phyloP scores from a whole-genome alignment of 2,797 vertebrate species.

The Odontamblyopus rebecca region DNA sequence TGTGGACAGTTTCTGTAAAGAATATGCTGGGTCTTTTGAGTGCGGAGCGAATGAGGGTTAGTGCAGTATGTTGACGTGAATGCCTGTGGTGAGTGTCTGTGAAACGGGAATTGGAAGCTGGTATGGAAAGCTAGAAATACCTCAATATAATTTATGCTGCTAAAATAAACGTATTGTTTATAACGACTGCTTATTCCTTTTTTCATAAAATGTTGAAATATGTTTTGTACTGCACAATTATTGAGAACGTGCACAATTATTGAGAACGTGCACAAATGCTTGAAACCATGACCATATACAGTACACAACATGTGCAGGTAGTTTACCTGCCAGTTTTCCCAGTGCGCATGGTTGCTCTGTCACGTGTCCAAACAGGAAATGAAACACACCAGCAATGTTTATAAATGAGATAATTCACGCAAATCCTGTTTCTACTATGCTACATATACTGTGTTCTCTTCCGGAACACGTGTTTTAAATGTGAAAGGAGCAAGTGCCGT shows the following conservation, averaged over 20 bases:
- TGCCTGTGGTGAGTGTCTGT: conserved; percentile 24
- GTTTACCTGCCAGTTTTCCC: background rate
- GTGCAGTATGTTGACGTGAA: conserved; percentile 32
- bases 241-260: background rate
- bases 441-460: background rate
- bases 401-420: background rate
- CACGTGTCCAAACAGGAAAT: conserved; percentile 10
- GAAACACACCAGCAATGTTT: background rate
- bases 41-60: conserved; percentile 20
- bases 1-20: conserved; percentile 45
- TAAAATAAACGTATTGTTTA: conserved; percentile 83
- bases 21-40: conserved; percentile 15
- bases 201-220: background rate
- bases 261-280: background rate
- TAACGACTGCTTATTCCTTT: conserved; percentile 34
- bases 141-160: conserved; percentile 94
- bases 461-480: background rate
- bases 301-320: too few species aligned
- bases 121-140: conserved; percentile 85
- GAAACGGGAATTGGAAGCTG: conserved; percentile 58
- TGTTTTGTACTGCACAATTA: background rate
- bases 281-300: too few species aligned
- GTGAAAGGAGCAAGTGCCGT: background rate
- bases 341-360: background rate
- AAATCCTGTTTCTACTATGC: background rate